A percentile compares a stretch with the other conserved stretches of the same genome.
phyloP scores from a whole-genome alignment of 1,140 invertebrate species.

The Melipona quadrifasciata region DNA sequence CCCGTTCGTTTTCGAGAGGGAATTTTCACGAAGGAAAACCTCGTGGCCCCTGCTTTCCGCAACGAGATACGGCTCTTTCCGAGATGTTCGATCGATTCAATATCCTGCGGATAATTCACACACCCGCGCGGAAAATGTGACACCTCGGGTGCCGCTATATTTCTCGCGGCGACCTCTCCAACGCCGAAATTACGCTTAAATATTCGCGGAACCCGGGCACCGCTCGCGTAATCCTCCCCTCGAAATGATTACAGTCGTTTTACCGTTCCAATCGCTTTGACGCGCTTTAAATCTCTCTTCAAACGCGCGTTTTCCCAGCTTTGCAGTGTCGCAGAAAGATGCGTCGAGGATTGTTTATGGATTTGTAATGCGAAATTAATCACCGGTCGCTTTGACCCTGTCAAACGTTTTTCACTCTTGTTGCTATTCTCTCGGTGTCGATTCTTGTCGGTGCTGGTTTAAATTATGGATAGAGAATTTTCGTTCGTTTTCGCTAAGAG shows the following conservation, averaged over 20 bases:
- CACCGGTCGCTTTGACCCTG: too few species aligned
- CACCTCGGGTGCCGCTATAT: not conserved
- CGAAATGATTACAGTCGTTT: not conserved
- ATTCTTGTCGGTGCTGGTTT: not conserved
- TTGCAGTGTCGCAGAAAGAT: not conserved
- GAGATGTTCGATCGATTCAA: constrained; percentile 45
- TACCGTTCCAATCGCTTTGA: not conserved
- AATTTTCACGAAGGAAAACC: constrained; percentile 18
- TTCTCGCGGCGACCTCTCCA: not conserved
- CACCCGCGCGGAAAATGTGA: constrained; percentile 35
- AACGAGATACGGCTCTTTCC: constrained; percentile 25
- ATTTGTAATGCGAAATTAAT: not conserved
- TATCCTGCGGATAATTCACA: constrained; percentile 46
- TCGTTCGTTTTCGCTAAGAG: not conserved
- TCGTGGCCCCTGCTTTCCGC: not conserved
- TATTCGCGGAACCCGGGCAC: constrained; percentile 7
- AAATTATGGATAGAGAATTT: not conserved
- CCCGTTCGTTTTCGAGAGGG: not conserved
- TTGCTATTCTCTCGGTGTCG: not conserved
- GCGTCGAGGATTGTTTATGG: not conserved
- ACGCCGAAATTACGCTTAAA: constrained; percentile 37
- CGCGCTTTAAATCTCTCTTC: constrained; percentile 18
- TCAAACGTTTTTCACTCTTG: too few species aligned
- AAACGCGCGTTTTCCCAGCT: not conserved
- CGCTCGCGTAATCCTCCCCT: not conserved